Evolutionary conservation across 2,888 invertebrate genomes (phyloP), one percentile per base, ranked within the genome.

Genomic region (Argyra leucocephala): DNA sequence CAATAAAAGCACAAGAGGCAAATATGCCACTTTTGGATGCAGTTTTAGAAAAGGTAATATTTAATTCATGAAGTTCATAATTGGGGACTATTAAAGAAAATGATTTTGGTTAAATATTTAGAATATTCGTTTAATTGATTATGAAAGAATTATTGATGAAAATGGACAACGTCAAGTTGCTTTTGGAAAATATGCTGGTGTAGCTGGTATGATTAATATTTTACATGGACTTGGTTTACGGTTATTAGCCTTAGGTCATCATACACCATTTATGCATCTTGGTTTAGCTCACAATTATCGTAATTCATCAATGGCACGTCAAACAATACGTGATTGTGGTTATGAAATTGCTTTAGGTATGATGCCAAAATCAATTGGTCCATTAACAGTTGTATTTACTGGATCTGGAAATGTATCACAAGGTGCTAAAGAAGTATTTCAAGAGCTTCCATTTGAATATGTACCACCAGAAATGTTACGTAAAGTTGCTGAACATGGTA

Each of bases 221-320:
- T 82, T 99, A 21, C 99, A 99, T 75, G 99, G 99, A 0, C 82
- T 99, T 61, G 99, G 99, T 0, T 83, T 99, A 48, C 83, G 99
- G 63, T 83, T 79, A 15, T 81, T 99, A 65, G 98, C 98, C 0
- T 82, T 99, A 24, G 99, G 99, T 0, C 98, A 99, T 78, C 99
- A 99, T 76, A 99, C 99, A 0, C 99, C 99, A 0, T 99, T 99
- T 75, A 96, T 99, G 97, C 96, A 99, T 76, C 93, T 99, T 69
- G 98, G 96, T 0, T 95, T 96, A 5, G 96, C 99, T 0, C 99
- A 99, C 76, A 99, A 99, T 80, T 99, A 99, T 80, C 85, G 98
- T 48, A 96, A 93, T 78, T 96, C 95, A 0, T 95, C 94, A 72
- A 96, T 97, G 94, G 98, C 98, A 0, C 85, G 93, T 26, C 98